Evolutionary conservation across 2,113 vertebrate genomes (phyloP), one percentile per base, ranked within the genome.

Genomic region (Symphodus melops): DNA sequence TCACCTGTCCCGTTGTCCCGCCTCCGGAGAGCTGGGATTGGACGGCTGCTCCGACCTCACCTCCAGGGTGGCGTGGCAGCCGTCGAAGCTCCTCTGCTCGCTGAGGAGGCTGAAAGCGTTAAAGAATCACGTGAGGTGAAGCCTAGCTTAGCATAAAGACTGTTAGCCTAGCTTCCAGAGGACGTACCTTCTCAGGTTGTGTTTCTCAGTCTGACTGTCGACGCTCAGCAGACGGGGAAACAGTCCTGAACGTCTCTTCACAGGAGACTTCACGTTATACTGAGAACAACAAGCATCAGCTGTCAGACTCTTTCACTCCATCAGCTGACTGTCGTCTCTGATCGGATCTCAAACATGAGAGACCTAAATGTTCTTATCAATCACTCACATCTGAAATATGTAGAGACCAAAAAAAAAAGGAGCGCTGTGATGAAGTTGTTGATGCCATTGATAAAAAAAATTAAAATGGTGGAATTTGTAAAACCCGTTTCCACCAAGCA

Each of bases 1-100:
- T 0, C 12, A 68, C 91, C 95, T 96, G 64, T 97, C 96, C 77
- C 96, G 95, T 71, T 94, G 94, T 67, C 94, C 96, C 69, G 96
- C 97, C 93, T 99, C 97, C 0, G 97, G 97, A 73, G 97, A 98
- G 89, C 97, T 97, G 72, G 96, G 97, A 87, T 98, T 98, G 59
- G 97, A 96, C 0, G 94, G 96, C 12, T 95, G 94, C 88, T 98
- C 97, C 25, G 95, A 94, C 88, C 92, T 97, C 67, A 95, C 93
- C 72, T 98, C 97, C 88, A 96, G 96, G 4, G 94, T 94, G 21
- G 95, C 89, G 62, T 96, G 96, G 68, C 93, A 94, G 13, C 94
- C 80, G 56, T 99, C 97, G 0, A 95, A 92, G 51, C 93, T 96
- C 87, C 94, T 96, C 79, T 96, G 96, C 52, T 94, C 93, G 73